Conservation (phyloP, 2,888 invertebrate genomes). For the Pyrochroa serraticornis region DNA sequence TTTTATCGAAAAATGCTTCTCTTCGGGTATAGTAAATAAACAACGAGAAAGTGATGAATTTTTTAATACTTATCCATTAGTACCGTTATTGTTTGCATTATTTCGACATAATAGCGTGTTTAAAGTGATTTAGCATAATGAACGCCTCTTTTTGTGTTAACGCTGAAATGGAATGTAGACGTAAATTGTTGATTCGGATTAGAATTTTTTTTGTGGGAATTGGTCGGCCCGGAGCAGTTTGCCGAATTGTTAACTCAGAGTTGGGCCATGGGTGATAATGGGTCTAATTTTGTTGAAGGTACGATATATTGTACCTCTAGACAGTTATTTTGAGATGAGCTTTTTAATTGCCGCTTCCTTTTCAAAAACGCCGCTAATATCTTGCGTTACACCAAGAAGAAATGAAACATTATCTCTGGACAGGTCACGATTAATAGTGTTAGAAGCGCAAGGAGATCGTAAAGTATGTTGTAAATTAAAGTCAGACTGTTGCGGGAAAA, state of each 20-base stretch:
- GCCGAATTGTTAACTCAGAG: too few relatives aligned
- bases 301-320: conserved; percentile 6
- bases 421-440: conserved; percentile 37
- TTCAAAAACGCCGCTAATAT: conserved; percentile 42
- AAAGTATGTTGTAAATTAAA: conserved; percentile 15
- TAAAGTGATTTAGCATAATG: too few relatives aligned
- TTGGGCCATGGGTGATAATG: background rate
- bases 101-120: too few relatives aligned
- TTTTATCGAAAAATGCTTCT: too few relatives aligned
- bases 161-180: too few relatives aligned
- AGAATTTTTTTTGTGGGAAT: background rate
- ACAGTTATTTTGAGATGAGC: conserved; percentile 33
- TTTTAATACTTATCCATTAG: too few relatives aligned
- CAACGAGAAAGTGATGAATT: too few relatives aligned
- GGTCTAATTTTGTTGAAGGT: background rate
- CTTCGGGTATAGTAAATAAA: too few relatives aligned
- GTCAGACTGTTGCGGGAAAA: background rate
- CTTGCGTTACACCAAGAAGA: conserved; percentile 35
- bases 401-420: conserved; percentile 31
- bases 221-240: background rate
- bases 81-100: too few relatives aligned
- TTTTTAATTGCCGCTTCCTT: conserved; percentile 38
- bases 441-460: conserved; percentile 11
- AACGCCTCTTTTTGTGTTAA: too few relatives aligned
- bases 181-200: too few relatives aligned